These are phyloP conservation scores for Actenoides lindsayi DNA, from an alignment of 2,113 vertebrate genomes.

Conservation along the genomic window DNA sequence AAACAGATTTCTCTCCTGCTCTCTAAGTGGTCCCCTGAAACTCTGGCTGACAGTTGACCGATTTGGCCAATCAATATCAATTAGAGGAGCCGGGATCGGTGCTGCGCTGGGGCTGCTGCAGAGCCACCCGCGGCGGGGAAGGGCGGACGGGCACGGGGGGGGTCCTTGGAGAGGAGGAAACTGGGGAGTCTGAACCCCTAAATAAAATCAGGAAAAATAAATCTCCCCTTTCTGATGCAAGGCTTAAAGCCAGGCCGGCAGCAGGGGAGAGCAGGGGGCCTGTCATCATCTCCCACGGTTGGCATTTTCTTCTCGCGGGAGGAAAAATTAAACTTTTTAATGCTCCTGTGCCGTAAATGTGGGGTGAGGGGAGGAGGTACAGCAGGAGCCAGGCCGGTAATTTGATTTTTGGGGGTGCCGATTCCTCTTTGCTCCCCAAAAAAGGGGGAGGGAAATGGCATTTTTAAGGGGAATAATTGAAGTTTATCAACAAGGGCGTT, in stretches of 20 bases:
- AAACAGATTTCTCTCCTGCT: constrained; percentile 82
- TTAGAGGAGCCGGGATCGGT: constrained; percentile 50
- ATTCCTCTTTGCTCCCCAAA: neutral
- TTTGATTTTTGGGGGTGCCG: neutral
- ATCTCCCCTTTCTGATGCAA: neutral
- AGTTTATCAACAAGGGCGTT: neutral
- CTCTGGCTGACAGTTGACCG: constrained; percentile 91
- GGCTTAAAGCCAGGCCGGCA: neutral
- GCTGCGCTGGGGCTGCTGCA: neutral
- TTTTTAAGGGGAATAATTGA: neutral
- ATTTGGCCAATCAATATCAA: constrained; percentile 88
- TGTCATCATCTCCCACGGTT: neutral
- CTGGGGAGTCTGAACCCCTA: neutral
- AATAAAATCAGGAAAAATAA: neutral
- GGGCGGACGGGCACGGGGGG: fast-evolving
- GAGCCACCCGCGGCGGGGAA: neutral
- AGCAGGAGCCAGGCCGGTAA: fast-evolving
- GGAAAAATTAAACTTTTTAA: neutral
- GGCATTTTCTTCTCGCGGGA: neutral
- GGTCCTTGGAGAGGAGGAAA: fast-evolving
- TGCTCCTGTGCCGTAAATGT: neutral
- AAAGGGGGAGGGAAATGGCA: neutral
- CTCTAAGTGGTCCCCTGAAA: constrained; percentile 88
- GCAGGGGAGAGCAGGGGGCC: neutral
- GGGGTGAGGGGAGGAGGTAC: fast-evolving